phyloP scores from a whole-genome alignment of 2,797 vertebrate species.

The Silurus aristotelis region DNA sequence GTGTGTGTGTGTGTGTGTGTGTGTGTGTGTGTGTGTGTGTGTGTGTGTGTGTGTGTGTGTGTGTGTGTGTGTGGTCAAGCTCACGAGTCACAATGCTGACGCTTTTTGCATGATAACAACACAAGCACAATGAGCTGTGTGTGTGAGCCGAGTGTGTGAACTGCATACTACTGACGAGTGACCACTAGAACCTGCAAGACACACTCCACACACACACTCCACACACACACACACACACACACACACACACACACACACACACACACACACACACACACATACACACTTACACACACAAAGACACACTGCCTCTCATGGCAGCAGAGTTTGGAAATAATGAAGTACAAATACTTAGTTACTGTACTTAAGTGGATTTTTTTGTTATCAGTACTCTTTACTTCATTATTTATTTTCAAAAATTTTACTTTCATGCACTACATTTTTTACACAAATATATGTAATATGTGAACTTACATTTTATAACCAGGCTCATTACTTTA shows the following conservation, averaged over 20 bases:
- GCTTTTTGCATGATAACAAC: conserved; percentile 71
- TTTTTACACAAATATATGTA: too few relatives aligned
- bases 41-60: neutral
- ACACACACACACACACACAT: conserved; percentile 24
- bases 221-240: conserved; percentile 27
- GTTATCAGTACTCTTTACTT: too few relatives aligned
- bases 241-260: conserved; percentile 31
- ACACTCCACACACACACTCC: conserved; percentile 27
- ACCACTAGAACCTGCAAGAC: conserved; percentile 21
- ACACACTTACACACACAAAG: conserved; percentile 13
- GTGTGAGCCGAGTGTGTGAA: conserved; percentile 62
- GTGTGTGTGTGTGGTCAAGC: neutral
- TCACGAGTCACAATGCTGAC: conserved; percentile 42
- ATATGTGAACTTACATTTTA: too few relatives aligned
- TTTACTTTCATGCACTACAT: too few relatives aligned
- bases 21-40: neutral
- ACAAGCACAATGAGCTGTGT: conserved; percentile 65
- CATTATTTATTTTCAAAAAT: too few relatives aligned
- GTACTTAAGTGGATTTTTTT: too few relatives aligned
- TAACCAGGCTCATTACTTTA: too few relatives aligned
- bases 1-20: neutral
- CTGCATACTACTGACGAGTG: conserved; percentile 60
- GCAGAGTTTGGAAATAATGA: too few relatives aligned
- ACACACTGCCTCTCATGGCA: conserved; percentile 40
- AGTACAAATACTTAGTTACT: too few relatives aligned